Percentiles rank a stretch among this genome's conserved stretches.
These are phyloP conservation scores for Bimastos eiseni DNA, from an alignment of 2,888 invertebrate species.

Conservation along the genomic window DNA sequence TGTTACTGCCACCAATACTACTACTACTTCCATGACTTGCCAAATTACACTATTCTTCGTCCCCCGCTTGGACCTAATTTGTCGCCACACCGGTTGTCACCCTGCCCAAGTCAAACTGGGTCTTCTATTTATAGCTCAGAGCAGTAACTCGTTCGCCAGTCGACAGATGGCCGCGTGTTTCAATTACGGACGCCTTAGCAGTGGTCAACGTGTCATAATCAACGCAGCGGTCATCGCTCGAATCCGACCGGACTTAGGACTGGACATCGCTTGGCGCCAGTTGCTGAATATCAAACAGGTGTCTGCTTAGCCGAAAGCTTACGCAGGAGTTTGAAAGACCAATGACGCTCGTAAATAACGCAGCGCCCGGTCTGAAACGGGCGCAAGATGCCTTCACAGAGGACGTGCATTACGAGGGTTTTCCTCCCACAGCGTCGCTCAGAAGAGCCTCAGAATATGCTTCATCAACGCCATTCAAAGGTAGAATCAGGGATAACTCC, in stretches of 20 bases:
- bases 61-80: too few species aligned
- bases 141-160: background rate
- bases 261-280: conserved; percentile 9
- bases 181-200: background rate
- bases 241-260: background rate
- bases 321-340: background rate
- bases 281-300: conserved; percentile 2
- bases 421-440: too few species aligned
- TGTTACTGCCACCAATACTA: too few species aligned
- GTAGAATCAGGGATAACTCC: too few species aligned
- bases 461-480: too few species aligned
- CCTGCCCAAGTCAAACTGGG: background rate
- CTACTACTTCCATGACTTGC: too few species aligned
- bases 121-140: background rate
- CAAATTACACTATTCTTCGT: too few species aligned
- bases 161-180: conserved; percentile 8
- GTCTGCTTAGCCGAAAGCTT: background rate
- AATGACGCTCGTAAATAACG: background rate
- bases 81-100: background rate
- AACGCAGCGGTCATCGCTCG: background rate
- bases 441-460: too few species aligned
- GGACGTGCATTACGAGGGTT: background rate
- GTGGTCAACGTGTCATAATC: conserved; percentile 13
- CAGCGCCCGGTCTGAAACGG: background rate
- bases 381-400: background rate